Percentiles rank a stretch among this genome's conserved stretches.
phyloP scores from a whole-genome alignment of 2,113 vertebrate genomes.

The Ageneiosus marmoratus region DNA sequence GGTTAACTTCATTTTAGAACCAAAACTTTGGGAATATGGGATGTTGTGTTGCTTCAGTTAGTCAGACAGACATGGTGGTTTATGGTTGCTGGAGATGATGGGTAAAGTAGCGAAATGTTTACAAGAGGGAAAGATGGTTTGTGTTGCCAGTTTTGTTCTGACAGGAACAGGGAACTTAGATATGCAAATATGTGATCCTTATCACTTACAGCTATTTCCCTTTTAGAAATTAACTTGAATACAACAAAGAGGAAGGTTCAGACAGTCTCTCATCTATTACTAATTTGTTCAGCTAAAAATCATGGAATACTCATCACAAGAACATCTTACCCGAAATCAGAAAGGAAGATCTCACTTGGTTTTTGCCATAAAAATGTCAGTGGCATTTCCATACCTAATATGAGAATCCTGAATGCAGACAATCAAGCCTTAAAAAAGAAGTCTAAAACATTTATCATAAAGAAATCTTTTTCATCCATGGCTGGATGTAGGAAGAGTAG shows the following conservation, averaged over 20 bases:
- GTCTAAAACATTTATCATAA: background rate
- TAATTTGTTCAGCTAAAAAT: background rate
- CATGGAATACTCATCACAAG: background rate
- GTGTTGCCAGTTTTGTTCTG: constrained; percentile 57
- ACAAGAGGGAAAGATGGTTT: constrained; percentile 44
- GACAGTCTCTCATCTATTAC: background rate
- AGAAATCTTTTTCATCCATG: background rate
- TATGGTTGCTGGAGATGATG: constrained; percentile 38
- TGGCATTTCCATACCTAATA: background rate
- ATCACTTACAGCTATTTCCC: constrained; percentile 59
- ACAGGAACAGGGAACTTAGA: constrained; percentile 70
- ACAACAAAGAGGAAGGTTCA: constrained; percentile 58
- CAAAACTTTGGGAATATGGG: background rate
- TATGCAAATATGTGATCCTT: constrained; percentile 70
- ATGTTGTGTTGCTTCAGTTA: constrained; percentile 10
- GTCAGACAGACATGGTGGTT: constrained; percentile 20
- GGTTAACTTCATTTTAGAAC: background rate
- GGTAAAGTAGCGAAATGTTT: constrained; percentile 65
- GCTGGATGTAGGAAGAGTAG: background rate
- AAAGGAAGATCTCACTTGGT: background rate
- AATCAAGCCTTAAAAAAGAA: background rate
- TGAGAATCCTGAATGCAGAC: background rate
- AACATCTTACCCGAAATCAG: background rate
- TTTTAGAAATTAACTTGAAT: constrained; percentile 56
- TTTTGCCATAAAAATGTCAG: background rate